Percentiles rank a stretch among this genome's conserved stretches.
Conservation (phyloP, 2,797 vertebrate species). For the Amblyopsis hoosieri region DNA sequence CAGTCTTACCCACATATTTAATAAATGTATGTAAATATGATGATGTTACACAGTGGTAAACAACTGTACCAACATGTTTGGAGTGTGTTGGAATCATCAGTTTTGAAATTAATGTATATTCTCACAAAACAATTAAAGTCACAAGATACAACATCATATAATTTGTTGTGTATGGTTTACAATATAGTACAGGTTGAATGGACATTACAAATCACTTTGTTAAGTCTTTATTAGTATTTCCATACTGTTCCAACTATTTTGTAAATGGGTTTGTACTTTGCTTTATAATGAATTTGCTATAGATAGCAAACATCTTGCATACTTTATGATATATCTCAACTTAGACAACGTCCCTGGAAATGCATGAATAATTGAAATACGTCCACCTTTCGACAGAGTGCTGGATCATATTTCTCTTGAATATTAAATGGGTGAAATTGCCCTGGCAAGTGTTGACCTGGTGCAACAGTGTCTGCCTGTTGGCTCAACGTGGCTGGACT, state of each 20-base stretch:
- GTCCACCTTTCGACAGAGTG: slow-evolving; percentile 45
- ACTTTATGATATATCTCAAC: slow-evolving; percentile 23
- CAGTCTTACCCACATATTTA: no score
- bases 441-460: slow-evolving; percentile 60
- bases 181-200: no score
- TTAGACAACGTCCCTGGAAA: slow-evolving; percentile 48
- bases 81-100: no score
- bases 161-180: no score
- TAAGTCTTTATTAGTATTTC: slow-evolving; percentile 10
- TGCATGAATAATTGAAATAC: slow-evolving; percentile 68
- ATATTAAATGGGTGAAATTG: slow-evolving; percentile 67
- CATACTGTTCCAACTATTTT: neutral
- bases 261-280: no score
- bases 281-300: neutral
- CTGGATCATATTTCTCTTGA: slow-evolving; percentile 69
- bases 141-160: no score
- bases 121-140: no score
- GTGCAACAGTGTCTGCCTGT: slow-evolving; percentile 54
- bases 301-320: slow-evolving; percentile 6
- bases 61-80: no score
- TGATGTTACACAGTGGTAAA: no score
- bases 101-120: no score
- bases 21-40: no score
- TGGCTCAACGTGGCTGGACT: slow-evolving; percentile 48
- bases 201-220: no score